Base-by-base conservation (phyloP, 2,888 invertebrate species). In the Agrotis exclamationis region DNA sequence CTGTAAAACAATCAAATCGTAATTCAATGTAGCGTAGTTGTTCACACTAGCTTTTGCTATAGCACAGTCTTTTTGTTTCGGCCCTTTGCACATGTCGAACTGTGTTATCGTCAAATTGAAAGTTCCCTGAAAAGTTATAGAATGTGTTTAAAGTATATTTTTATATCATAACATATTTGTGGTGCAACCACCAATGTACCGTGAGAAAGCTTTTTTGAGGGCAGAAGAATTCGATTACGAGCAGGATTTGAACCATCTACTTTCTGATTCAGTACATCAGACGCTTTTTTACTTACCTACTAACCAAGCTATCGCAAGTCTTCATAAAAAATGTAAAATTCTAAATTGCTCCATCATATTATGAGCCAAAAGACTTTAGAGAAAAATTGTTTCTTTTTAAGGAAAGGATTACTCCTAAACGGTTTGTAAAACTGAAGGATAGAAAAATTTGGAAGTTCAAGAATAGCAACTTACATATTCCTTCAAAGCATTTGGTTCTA, bases 1-100 rank as follows among this genome's bases (percentile, higher is more conserved):
- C 54, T 87, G 80, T 20, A 80, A 65, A 11, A 89, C 84, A 6
- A 53, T 54, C n/a, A 88, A 24, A 28, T 83, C 70, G n/a, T 80
- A 86, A 9, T 80, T 66, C 14, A 89, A 14, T 2, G 72, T 71
- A 18, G 68, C 48, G 6, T 74, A 63, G 48, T 80, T 74, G 20
- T 13, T 78, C 5, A 89, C 59, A 0, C 1, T 7, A 53, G 39
- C 77, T 7, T 14, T 18, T n/a, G 77, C 28, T 4, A 2, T 16
- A 0, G 78, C 77, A 57, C 78, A 79, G 7, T 79, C 82, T 22
- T 77, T 79, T 53, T 70, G 58, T 60, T 79, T 79, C 14, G 78
- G 78, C 1, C 78, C 78, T 45, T 57, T 81, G 59, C 78, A 79
- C 3, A 63, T 3, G 0, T 71, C 53, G 9, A 79, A 81, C 4